Conservation (phyloP, 1,140 invertebrate species). For the Aphelenchoides besseyi region DNA sequence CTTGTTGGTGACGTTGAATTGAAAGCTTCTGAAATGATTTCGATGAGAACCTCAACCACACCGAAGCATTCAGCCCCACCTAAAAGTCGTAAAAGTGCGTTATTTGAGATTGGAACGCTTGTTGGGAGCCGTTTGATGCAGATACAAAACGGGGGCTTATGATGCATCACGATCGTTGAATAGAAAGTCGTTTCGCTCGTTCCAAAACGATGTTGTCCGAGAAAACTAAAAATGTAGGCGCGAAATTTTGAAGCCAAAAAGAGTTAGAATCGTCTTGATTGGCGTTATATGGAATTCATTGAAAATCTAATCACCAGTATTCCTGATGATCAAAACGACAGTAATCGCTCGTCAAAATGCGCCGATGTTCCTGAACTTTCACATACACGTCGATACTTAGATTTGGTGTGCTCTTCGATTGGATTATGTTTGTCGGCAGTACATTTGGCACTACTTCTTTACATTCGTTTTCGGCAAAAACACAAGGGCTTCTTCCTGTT, state of each 20-base stretch:
- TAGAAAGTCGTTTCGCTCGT: background rate
- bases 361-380: slow-evolving; percentile 3
- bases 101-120: background rate
- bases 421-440: slow-evolving; percentile 17
- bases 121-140: background rate
- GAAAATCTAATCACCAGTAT: slow-evolving; percentile 12
- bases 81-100: background rate
- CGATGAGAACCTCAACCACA: no score
- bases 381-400: slow-evolving; percentile 19
- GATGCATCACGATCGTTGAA: background rate
- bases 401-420: slow-evolving; percentile 18
- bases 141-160: background rate
- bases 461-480: slow-evolving; percentile 34
- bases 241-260: no score
- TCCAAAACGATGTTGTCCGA: background rate
- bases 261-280: background rate
- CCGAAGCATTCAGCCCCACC: background rate
- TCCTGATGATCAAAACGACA: background rate
- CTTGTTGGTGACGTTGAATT: no score
- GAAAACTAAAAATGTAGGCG: background rate
- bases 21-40: no score
- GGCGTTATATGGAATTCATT: background rate
- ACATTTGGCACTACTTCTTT: slow-evolving; percentile 27
- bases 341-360: background rate
- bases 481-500: slow-evolving; percentile 29